phyloP scores from a whole-genome alignment of 2,797 vertebrate species.

The Rhincodon typus region DNA sequence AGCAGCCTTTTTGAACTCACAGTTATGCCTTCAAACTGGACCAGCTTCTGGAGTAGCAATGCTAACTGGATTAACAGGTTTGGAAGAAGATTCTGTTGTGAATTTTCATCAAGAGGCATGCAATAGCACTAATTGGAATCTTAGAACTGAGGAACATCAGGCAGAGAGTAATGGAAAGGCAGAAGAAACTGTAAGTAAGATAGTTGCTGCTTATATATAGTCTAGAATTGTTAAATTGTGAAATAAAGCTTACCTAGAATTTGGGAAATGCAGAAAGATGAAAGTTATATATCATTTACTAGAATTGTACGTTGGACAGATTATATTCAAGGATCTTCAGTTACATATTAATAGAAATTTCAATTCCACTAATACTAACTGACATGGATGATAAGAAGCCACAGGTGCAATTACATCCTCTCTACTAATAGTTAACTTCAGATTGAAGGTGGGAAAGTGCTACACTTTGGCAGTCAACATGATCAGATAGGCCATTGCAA shows the following conservation, averaged over 20 bases:
- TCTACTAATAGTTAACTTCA: neutral
- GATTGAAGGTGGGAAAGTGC: neutral
- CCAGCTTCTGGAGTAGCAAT: neutral
- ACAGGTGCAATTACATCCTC: neutral
- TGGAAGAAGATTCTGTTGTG: neutral
- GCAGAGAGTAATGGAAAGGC: neutral
- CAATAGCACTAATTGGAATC: neutral
- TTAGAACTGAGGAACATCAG: constrained; percentile 20
- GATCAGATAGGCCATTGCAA: neutral
- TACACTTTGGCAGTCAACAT: neutral
- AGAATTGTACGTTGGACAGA: too few species aligned
- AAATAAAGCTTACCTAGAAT: neutral
- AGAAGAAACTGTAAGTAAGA: constrained; percentile 21
- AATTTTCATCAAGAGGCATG: neutral
- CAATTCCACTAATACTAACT: neutral
- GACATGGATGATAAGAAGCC: neutral
- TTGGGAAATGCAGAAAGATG: too few species aligned
- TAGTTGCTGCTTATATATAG: neutral
- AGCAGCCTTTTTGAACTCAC: neutral
- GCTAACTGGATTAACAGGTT: neutral
- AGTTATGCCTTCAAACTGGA: neutral
- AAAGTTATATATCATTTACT: neutral
- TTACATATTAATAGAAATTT: neutral
- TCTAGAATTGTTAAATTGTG: neutral
- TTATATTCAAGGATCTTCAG: too few species aligned